Evolutionary conservation across 1,140 invertebrate species (phyloP), one percentile per base, ranked within the genome.

Genomic region (Bombus waltoni): DNA sequence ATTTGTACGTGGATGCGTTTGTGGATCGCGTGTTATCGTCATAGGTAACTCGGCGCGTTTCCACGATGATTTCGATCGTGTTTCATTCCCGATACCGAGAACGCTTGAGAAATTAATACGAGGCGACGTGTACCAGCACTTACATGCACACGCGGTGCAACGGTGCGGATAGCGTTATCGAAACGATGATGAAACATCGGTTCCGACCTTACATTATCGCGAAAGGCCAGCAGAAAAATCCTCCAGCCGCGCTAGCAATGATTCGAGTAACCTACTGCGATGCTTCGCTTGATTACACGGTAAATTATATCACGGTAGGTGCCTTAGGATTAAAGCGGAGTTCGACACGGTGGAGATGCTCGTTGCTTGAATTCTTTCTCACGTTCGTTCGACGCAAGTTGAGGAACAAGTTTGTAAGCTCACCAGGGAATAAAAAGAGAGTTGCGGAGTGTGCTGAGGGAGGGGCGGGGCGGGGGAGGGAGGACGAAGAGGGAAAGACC

Each of bases 371-470:
- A 82, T 90, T 90, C 88, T 90, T 85, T 76, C 88, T 90, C 89
- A 90, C 89, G 89, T 90, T 47, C 89, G 82, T 89, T 77, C 80
- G 85, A 42, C 82, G 42, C 71, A 89, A 90, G 79, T 90, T 90
- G 83, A 89, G 47, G 83, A 90, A 90, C 86, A 90, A 90, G 89
- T 91, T 88, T 77, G 86, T 65, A 81, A 82, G 86, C 84, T 86
- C 77, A 86, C 76, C 76, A 15, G 42, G 57, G 75, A 81, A 83
- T 57, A 35, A 66, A 84, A 86, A 86, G 42, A 35, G 3, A 8
- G 1, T 4, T 15, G 5, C 1, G 5, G n/a, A 1, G 5, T 15
- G 10, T n/a, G n/a, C 11, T 32, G 32, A 32, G 32, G 32, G 32
- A 32, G 32, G 32, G 32, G 32, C 32, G n/a, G n/a, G n/a, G 11